Conservation (phyloP, 2,797 vertebrate genomes). For the Tragelaphus oryx region DNA sequence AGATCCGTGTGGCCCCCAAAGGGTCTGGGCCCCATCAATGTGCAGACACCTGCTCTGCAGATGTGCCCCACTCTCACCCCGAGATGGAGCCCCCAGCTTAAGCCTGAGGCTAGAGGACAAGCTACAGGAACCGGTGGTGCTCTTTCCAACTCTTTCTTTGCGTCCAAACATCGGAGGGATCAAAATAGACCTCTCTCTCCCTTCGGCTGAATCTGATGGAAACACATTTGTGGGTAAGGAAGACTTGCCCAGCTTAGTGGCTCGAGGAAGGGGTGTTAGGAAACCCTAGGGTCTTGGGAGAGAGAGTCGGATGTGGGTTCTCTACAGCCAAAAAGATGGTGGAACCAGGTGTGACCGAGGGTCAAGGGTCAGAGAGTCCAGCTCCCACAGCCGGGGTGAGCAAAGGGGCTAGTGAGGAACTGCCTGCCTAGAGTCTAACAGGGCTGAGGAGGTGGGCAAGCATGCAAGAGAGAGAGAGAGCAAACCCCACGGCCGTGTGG, state of each 20-base stretch:
- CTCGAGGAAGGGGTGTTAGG: background rate
- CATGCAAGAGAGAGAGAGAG: background rate
- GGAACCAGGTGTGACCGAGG: background rate
- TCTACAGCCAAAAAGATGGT: background rate
- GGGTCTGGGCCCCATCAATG: accelerated
- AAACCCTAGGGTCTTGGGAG: background rate
- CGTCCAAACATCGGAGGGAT: background rate
- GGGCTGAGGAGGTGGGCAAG: background rate
- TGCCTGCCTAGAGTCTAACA: accelerated
- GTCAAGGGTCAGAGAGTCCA: accelerated
- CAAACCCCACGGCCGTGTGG: background rate
- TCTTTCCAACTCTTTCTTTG: background rate
- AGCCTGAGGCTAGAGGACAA: background rate
- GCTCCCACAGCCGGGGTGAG: background rate
- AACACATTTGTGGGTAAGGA: too few species aligned
- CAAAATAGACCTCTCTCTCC: background rate
- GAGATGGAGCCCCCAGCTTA: background rate
- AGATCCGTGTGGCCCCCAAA: accelerated
- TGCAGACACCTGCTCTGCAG: accelerated
- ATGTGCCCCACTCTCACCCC: too few species aligned
- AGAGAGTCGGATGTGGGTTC: background rate
- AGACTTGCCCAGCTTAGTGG: background rate
- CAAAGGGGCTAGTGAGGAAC: background rate
- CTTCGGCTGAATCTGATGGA: background rate
- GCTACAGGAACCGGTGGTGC: accelerated